A percentile compares a stretch with the other conserved stretches of the same genome.
Evolutionary conservation across 2,113 vertebrate genomes (phyloP).

Genomic region (Nibea albiflora): DNA sequence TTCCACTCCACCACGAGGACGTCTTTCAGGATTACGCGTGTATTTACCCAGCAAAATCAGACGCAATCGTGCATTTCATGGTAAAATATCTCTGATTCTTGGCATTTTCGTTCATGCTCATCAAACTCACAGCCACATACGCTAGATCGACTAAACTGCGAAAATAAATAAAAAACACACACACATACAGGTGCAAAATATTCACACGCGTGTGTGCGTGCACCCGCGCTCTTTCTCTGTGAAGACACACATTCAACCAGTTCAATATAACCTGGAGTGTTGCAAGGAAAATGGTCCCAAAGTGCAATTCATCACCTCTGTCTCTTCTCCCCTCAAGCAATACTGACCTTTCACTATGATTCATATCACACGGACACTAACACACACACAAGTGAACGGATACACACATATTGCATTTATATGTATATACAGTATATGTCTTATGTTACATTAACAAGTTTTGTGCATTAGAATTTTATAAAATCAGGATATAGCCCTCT

Average conservation of each 20-base stretch:
- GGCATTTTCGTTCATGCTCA: background rate
- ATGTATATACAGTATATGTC: too few relatives aligned
- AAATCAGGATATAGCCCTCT: background rate
- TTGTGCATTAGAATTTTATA: background rate
- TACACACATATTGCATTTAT: background rate
- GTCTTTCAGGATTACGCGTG: background rate
- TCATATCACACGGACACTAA: slow-evolving; percentile 31
- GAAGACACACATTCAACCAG: background rate
- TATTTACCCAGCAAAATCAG: too few relatives aligned
- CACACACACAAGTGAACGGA: background rate
- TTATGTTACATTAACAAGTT: background rate
- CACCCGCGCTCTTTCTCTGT: background rate
- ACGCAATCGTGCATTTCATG: background rate
- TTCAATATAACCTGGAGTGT: slow-evolving; percentile 42
- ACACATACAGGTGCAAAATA: background rate
- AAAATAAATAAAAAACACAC: background rate
- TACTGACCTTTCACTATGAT: slow-evolving; percentile 57
- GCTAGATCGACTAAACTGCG: background rate
- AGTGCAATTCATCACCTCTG: slow-evolving; percentile 68
- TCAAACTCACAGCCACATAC: background rate
- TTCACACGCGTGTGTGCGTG: too few relatives aligned
- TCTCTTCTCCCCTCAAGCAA: slow-evolving; percentile 55
- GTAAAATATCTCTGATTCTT: background rate
- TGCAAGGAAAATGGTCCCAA: slow-evolving; percentile 41
- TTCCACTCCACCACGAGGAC: background rate